These are phyloP conservation scores for Aleiodes leptofemur DNA, from an alignment of 2,888 invertebrate species.

Conservation along the genomic window DNA sequence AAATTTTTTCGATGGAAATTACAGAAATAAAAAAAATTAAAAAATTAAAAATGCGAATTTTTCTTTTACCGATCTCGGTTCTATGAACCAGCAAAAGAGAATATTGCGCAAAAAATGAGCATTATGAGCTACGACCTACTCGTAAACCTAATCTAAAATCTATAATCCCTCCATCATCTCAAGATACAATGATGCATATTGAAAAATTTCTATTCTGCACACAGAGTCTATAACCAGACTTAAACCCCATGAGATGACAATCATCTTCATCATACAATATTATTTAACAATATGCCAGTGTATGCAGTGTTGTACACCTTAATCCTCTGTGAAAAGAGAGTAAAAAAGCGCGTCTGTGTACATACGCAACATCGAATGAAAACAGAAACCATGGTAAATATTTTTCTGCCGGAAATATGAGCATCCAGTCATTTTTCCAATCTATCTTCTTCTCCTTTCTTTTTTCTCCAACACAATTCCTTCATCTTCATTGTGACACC, in stretches of 20 bases:
- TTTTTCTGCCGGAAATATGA: constrained; percentile 54
- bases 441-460: constrained; percentile 5
- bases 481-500: constrained; percentile 12
- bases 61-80: too few relatives aligned
- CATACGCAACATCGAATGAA: constrained; percentile 45
- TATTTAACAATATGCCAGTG: constrained; percentile 14
- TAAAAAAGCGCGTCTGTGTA: neutral
- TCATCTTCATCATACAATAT: constrained; percentile 29
- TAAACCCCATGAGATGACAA: constrained; percentile 31
- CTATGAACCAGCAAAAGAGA: too few relatives aligned
- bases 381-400: constrained; percentile 49
- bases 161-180: too few relatives aligned
- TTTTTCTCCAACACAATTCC: neutral
- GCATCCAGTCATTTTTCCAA: constrained; percentile 45
- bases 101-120: too few relatives aligned
- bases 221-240: neutral
- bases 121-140: too few relatives aligned
- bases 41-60: too few relatives aligned
- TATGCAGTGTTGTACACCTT: constrained; percentile 20
- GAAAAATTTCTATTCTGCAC: constrained; percentile 12
- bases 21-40: too few relatives aligned
- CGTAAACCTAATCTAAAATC: too few relatives aligned
- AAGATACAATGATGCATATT: constrained; percentile 18
- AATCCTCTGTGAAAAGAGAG: constrained; percentile 15
- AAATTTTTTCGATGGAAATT: too few relatives aligned